These are phyloP conservation scores for Eristalinus aeneus DNA, from an alignment of 2,888 invertebrate species.

Conservation along the genomic window DNA sequence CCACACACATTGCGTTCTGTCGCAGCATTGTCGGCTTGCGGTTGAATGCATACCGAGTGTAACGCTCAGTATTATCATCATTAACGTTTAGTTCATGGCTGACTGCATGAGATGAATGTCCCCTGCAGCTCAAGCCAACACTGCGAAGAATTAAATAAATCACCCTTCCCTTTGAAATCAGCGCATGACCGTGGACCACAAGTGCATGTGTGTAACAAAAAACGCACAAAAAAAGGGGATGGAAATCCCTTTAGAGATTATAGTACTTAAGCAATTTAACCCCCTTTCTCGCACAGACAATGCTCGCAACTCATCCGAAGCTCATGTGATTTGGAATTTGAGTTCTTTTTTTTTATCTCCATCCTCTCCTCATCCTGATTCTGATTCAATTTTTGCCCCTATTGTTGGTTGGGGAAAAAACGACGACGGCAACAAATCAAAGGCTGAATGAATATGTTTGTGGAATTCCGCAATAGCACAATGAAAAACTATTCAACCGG, in stretches of 20 bases:
- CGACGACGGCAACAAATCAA: conserved; percentile 5
- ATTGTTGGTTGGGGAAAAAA: neutral
- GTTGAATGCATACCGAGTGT: neutral
- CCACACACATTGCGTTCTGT: neutral
- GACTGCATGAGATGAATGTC: conserved; percentile 30
- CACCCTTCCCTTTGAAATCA: neutral
- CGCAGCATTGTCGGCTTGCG: neutral
- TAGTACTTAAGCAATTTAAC: conserved; percentile 28
- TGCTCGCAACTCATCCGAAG: neutral
- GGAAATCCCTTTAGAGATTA: conserved; percentile 2
- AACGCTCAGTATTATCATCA: conserved; percentile 10
- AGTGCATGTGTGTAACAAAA: neutral
- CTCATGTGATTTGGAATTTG: conserved; percentile 15
- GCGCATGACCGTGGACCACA: neutral
- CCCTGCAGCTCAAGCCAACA: neutral
- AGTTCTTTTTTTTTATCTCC: neutral
- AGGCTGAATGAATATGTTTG: neutral
- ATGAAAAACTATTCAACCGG: conserved; percentile 1
- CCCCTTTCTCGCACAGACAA: conserved; percentile 30
- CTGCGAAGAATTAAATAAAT: neutral
- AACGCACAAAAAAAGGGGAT: neutral
- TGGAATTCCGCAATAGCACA: conserved; percentile 26
- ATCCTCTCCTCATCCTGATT: neutral
- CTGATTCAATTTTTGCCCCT: neutral
- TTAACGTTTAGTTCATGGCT: conserved; percentile 29